These are phyloP conservation scores for Conus ventricosus DNA, from an alignment of 1,140 invertebrate genomes.

Conservation along the genomic window DNA sequence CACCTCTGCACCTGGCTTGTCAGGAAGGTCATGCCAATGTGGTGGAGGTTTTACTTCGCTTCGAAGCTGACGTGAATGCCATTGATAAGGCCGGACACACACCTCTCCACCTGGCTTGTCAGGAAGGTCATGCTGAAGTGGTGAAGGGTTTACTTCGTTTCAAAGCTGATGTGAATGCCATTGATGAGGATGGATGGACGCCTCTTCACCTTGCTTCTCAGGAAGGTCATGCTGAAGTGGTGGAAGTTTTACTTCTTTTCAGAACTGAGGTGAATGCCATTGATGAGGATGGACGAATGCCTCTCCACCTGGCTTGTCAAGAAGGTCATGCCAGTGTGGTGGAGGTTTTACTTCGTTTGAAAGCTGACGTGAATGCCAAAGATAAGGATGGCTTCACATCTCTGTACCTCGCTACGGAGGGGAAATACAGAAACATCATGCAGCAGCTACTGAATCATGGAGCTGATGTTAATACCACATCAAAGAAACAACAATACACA, in stretches of 20 bases:
- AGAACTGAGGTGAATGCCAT: not conserved
- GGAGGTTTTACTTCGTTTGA: too few relatives aligned
- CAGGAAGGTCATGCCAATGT: not conserved
- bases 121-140: not conserved
- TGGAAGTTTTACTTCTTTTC: not conserved
- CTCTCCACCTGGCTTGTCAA: not conserved
- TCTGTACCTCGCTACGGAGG: too few relatives aligned
- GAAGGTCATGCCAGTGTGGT: not conserved
- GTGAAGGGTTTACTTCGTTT: not conserved
- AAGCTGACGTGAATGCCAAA: too few relatives aligned
- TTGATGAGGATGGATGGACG: not conserved
- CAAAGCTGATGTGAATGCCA: not conserved
- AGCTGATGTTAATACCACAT: not conserved
- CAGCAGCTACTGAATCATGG: not conserved
- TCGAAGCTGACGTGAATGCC: not conserved
- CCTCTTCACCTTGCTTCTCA: not conserved
- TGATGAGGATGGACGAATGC: not conserved
- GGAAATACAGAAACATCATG: too few relatives aligned
- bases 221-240: not conserved
- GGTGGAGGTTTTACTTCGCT: too few relatives aligned
- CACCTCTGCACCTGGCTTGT: not conserved
- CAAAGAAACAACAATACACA: not conserved
- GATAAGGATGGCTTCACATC: too few relatives aligned
- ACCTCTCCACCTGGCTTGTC: not conserved
- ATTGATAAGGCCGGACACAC: not conserved